Base-by-base conservation (phyloP, 2,888 invertebrate genomes). In the Linyphia triangularis region DNA sequence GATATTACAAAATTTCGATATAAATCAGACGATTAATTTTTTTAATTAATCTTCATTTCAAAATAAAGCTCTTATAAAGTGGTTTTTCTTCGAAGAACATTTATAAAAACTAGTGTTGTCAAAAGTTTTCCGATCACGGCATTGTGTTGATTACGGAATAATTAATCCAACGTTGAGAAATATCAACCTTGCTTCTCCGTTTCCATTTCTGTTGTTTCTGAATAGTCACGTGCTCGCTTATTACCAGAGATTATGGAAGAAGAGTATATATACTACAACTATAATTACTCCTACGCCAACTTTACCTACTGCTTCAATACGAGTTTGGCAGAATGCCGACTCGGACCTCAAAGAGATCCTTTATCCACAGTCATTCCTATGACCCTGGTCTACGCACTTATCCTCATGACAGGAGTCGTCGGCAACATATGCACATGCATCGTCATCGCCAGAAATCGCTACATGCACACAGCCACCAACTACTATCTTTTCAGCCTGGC, bases 391-490 rank as follows among this genome's bases (percentile, higher is more conserved):
- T 96, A 96, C 92, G 93, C 93, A 6, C 84, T 95, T 10, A 96
- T 96, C 91, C 95, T 96, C 92, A 92, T 96, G 63, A 95, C 95
- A 1, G 96, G 96, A 0, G 94, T 96, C 22, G 92, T 96, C 16
- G 96, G 96, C 0, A 97, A 97, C 92, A 94, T 90, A 26, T 95
- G 95, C 92, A 96, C 96, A 0, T 96, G 96, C 92, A 94, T 96
- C 13, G 96, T 97, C 10, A 96, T 97, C 59, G 94, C 95, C 0
- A 93, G 94, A 72, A 96, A 96, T 92, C 94, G 95, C 85, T 95
- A 95, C 90, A 96, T 97, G 96, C 96, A 96, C 92, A 96, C 96
- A 0, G 96, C 96, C 1, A 96, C 96, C 9, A 96, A 96, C 93
- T 96, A 96, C 92, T 96, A 96, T 92, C 94, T 96, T 51, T 96